Conservation (phyloP, 2,113 vertebrate genomes). For the Laticauda colubrina region DNA sequence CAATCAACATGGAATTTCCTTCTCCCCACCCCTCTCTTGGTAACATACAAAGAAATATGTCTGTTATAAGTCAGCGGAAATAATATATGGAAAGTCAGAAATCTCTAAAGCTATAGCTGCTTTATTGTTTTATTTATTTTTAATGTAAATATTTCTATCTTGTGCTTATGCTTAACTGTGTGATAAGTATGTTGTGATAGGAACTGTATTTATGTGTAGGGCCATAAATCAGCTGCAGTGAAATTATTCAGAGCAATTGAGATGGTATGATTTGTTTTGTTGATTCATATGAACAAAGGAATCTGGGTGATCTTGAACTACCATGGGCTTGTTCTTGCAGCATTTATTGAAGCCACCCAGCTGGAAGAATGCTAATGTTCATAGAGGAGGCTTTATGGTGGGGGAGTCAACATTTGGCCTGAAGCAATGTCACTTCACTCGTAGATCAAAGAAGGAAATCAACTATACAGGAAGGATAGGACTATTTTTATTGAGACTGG, state of each 20-base stretch:
- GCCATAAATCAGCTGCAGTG: background rate
- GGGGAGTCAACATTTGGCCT: background rate
- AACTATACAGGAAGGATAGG: background rate
- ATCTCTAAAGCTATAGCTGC: background rate
- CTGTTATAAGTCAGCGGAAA: background rate
- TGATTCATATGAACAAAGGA: background rate
- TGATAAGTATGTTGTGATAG: background rate
- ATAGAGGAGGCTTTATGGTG: background rate
- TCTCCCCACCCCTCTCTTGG: background rate
- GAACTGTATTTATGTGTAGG: background rate
- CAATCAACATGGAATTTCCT: background rate
- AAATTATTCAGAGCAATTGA: background rate
- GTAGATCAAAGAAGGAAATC: background rate
- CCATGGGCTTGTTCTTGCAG: background rate
- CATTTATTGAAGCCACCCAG: background rate
- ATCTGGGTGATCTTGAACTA: background rate
- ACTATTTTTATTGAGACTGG: background rate
- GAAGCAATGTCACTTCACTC: background rate
- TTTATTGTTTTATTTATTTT: background rate
- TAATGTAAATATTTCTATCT: background rate
- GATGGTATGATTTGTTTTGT: background rate
- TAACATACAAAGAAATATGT: background rate
- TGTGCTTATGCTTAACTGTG: background rate
- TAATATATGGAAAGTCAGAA: background rate
- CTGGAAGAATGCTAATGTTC: background rate